Evolutionary conservation across 2,888 invertebrate genomes (phyloP), one percentile per base, ranked within the genome.

Genomic region (Branchinecta sandiegonensis): DNA sequence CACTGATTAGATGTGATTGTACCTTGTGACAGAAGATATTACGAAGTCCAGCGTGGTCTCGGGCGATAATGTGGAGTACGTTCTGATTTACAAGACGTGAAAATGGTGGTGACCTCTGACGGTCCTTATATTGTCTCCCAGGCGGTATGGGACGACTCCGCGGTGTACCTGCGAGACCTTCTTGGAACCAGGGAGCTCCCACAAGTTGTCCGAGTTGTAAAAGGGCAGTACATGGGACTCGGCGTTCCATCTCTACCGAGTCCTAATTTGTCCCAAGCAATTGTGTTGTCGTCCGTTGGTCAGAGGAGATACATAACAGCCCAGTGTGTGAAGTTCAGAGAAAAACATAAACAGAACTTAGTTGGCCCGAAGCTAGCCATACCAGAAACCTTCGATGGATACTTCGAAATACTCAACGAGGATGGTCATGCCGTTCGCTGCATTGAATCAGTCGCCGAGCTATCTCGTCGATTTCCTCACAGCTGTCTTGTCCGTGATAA

Each of bases 321-420:
- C 46, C 75, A 75, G 70, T 76, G 74, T 67, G 90, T 92, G 72
- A 93, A 92, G 80, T 86, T 92, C 76, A 92, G 92, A 77, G 91
- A 91, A 78, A 90, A 90, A 1, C 73, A 73, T 17, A 82, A 90
- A 70, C 85, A 89, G 75, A 87, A 88, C 48, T 86, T 87, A 74
- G 85, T 90, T 46, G 86, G 88, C 65, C 89, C 89, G 9, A 84
- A 92, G 76, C 83, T 94, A 72, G 88, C 91, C 67, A 92, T 95
- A 71, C 94, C 95, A 8, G 89, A 93, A 74, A 85, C 88, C 0
- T 94, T 93, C 78, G 83, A 87, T 72, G 95, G 95, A 10, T 94
- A 89, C 79, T 95, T 95, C 78, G 94, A 95, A 78, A 83, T 95
- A 67, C 81, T 95, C 48, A 94, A 93, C 76, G 94, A 95, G 79